These are phyloP conservation scores for Zingel zingel DNA, from an alignment of 2,113 vertebrate species.

Conservation along the genomic window DNA sequence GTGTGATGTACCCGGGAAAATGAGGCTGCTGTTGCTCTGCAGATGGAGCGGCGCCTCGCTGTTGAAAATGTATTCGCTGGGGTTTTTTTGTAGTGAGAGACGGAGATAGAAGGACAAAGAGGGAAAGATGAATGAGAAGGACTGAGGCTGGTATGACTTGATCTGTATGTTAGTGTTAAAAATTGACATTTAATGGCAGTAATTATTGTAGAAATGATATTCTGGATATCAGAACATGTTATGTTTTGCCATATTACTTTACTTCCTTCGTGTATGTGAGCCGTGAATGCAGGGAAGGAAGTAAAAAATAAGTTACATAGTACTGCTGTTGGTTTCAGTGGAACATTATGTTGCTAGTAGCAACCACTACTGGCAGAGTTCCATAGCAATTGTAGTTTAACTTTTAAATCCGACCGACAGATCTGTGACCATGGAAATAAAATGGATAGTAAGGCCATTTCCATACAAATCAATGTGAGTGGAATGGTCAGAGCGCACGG, in stretches of 20 bases:
- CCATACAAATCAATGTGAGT: too few species aligned
- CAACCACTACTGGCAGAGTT: neutral
- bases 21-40: conserved; percentile 66
- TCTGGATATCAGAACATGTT: neutral
- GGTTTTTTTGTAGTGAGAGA: conserved; percentile 16
- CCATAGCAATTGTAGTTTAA: neutral
- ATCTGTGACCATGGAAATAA: too few species aligned
- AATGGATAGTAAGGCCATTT: too few species aligned
- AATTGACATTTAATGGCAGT: neutral
- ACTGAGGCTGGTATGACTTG: neutral
- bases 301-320: neutral
- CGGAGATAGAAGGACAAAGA: conserved; percentile 14
- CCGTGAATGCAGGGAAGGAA: neutral
- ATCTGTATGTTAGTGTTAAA: neutral
- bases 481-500: too few species aligned
- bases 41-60: conserved; percentile 72
- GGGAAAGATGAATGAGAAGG: neutral
- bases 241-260: neutral
- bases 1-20: conserved; percentile 69
- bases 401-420: neutral
- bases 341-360: neutral
- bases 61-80: conserved; percentile 64
- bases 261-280: neutral
- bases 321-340: neutral
- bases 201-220: neutral